Percentiles rank a stretch among this genome's conserved stretches.
phyloP scores from a whole-genome alignment of 2,113 vertebrate species.

The Cinclus cinclus region DNA sequence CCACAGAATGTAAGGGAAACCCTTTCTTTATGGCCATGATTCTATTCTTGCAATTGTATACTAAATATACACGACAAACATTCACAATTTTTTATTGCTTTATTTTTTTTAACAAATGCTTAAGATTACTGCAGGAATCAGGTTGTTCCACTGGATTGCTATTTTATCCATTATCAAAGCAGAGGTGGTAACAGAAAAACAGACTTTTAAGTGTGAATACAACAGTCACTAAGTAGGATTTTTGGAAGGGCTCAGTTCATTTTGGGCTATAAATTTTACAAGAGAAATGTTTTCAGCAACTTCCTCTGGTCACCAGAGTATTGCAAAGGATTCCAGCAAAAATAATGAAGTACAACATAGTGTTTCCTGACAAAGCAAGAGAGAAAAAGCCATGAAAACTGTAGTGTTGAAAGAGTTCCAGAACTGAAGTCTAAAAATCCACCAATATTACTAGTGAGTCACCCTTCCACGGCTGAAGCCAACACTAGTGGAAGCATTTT shows the following conservation, averaged over 20 bases:
- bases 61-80: background rate
- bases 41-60: background rate
- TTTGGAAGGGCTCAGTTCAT: background rate
- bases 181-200: background rate
- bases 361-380: constrained; percentile 16
- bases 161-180: background rate
- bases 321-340: constrained; percentile 13
- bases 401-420: background rate
- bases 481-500: accelerated
- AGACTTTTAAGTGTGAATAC: background rate
- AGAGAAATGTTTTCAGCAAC: background rate
- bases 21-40: background rate
- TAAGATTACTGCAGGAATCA: background rate
- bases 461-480: background rate
- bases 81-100: background rate
- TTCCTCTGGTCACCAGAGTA: background rate
- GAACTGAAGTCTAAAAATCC: background rate
- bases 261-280: background rate
- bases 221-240: accelerated
- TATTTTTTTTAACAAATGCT: background rate
- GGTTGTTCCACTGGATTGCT: background rate
- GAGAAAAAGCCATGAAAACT: constrained; percentile 1
- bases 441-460: background rate
- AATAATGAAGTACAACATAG: background rate
- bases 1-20: background rate